Evolutionary conservation across 1,140 invertebrate genomes (phyloP), one percentile per base, ranked within the genome.

Genomic region (Micrasema minimum): DNA sequence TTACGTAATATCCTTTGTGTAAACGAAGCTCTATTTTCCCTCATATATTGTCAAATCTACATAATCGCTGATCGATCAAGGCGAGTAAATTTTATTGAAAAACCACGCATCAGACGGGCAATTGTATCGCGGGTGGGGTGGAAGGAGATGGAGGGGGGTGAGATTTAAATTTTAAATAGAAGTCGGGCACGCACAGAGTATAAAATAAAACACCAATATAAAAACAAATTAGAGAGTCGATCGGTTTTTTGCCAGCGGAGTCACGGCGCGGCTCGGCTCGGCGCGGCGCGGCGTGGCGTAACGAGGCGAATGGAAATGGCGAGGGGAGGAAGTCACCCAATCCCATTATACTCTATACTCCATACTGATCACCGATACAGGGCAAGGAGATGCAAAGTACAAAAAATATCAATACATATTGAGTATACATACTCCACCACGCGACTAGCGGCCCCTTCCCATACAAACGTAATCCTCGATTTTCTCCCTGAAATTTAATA

Each of bases 181-280:
- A 71, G 43, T 64, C 65, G 65, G 66, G 72, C 72, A 74, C 72
- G 72, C 72, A 74, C 68, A 68, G 67, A 64, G 72, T 75, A 75
- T 71, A 75, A 75, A 75, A 75, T 75, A 75, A 75, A 75, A 75
- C 72, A 69, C 72, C 72, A 75, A 75, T 75, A 75, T 71, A 75
- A 75, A 75, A 75, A 75, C 72, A 75, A 75, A 75, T 75, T 75
- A 75, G 72, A 75, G 72, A 75, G 65, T 64, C 72, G 72, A 75
- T 75, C 72, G 72, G 72, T 67, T 68, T 71, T 67, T 64, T 62
- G 35, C 65, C 46, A 35, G 62, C 55, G 65, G 37, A 66, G 62
- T 66, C 62, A 51, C 46, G 26, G 16, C 26, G 53, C 57, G 57
- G 57, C 66, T 50, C 55, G 66, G 37, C 35, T n/a, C n/a, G n/a